These are phyloP conservation scores for Lemur catta DNA, from an alignment of 2,797 vertebrate species.

Conservation along the genomic window DNA sequence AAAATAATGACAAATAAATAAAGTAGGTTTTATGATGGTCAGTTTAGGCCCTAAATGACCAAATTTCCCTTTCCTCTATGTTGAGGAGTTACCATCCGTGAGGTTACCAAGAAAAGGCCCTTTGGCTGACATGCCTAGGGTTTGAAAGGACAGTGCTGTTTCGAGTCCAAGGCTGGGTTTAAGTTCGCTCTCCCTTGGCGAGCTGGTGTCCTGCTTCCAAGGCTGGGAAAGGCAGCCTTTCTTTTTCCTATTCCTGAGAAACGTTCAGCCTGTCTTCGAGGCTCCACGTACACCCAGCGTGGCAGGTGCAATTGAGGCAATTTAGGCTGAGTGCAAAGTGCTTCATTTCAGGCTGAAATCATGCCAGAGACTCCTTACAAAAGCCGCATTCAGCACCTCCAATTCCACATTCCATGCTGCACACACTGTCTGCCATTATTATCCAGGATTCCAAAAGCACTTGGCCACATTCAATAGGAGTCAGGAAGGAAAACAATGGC, in stretches of 20 bases:
- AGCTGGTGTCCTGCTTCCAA: background rate
- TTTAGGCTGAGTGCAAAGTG: constrained; percentile 48
- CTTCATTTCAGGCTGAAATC: constrained; percentile 61
- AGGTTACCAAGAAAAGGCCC: background rate
- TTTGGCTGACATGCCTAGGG: background rate
- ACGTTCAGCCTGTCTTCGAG: background rate
- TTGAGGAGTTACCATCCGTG: background rate
- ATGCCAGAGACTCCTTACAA: constrained; percentile 16
- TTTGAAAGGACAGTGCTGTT: background rate
- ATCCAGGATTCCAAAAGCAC: constrained; percentile 63
- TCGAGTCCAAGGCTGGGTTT: background rate
- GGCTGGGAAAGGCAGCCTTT: background rate
- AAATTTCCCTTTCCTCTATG: background rate
- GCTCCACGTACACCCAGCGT: background rate
- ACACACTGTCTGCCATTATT: constrained; percentile 29
- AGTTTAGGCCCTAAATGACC: background rate
- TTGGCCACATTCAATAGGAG: constrained; percentile 34
- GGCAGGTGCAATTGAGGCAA: constrained; percentile 41
- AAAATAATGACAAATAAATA: background rate
- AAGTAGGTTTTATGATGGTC: background rate
- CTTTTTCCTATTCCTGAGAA: background rate
- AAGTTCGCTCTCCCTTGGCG: background rate
- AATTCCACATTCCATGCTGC: background rate
- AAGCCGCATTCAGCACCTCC: constrained; percentile 33
- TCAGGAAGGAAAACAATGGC: constrained; percentile 27